Base-by-base conservation (phyloP, 2,113 vertebrate genomes). In the Elephas maximus region DNA sequence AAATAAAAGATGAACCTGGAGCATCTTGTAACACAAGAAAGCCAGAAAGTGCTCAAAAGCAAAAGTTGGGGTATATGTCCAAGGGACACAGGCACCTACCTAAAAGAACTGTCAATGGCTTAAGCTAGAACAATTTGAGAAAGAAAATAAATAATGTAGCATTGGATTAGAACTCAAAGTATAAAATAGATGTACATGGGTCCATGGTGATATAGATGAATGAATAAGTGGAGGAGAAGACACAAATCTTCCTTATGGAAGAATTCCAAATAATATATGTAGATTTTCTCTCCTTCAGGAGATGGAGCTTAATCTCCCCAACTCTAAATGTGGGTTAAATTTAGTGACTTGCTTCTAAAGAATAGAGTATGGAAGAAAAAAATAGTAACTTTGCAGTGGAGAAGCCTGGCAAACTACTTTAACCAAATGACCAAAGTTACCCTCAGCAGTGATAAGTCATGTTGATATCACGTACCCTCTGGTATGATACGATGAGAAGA, bases 281-380 rank as follows among this genome's bases (percentile, higher is more conserved):
- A 57, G 28, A 71, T 84, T 78, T 30, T 88, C 26, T 11, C 41
- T 93, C 26, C 8, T 89, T 3, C 4, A 41, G 63, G 63, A 86
- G 12, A 41, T 86, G 24, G 65, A 93, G 48, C 45, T 88, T 96
- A 81, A 84, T 91, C 10, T 44, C 78, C 12, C 51, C 45, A 95
- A 77, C 45, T 41, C 53, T 33, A 81, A 33, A 37, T 45, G 53
- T 90, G 73, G 48, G 15, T 74, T 95, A 71, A 41, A 67, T 30
- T 57, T 92, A 28, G 48, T 96, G n/a, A 85, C 65, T 83, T 74
- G 21, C 28, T 95, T 93, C 62, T 79, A 21, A 92, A 88, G 33
- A 65, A 37, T 51, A 74, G 80, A 83, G 4, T 62, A n/a, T 76
- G 48, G 17, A 53, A 83, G 45, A 48, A 67, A 83, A 62, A 60